Percentiles rank a stretch among this genome's conserved stretches.
These are phyloP conservation scores for Eurois occulta DNA, from an alignment of 2,888 invertebrate species.

Conservation along the genomic window DNA sequence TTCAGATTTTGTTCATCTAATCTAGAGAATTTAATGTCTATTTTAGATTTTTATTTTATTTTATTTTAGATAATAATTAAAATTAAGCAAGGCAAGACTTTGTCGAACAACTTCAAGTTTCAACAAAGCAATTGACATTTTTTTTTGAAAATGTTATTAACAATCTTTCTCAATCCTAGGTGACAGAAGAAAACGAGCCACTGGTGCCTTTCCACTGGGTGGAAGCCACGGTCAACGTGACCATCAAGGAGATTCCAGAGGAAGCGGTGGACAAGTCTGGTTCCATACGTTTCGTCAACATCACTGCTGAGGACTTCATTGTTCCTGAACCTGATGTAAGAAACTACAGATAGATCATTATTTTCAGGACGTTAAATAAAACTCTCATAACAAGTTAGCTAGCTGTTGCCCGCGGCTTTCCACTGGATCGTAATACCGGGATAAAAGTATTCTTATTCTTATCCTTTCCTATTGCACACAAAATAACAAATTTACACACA, in stretches of 20 bases:
- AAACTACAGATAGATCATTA: slow-evolving; percentile 39
- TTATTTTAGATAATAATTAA: neutral
- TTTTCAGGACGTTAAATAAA: neutral
- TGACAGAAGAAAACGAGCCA: slow-evolving; percentile 92
- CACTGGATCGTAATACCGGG: no score
- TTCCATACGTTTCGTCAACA: slow-evolving; percentile 95
- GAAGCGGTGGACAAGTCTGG: slow-evolving; percentile 98
- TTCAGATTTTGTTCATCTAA: neutral
- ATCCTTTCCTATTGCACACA: no score
- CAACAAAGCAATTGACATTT: neutral
- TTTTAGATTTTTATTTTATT: no score
- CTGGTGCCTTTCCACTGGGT: slow-evolving; percentile 92
- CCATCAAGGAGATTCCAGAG: slow-evolving; percentile 96
- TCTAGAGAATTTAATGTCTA: neutral
- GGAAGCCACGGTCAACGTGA: slow-evolving; percentile 95
- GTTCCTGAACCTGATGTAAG: slow-evolving; percentile 88
- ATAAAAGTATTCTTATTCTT: no score
- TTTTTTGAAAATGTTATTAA: neutral
- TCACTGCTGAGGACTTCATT: slow-evolving; percentile 96
- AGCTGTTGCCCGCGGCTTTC: no score
- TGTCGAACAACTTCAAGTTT: neutral
- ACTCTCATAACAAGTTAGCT: no score
- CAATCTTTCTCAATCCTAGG: slow-evolving; percentile 74
- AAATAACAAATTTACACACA: no score
- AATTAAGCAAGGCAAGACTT: neutral